Base-by-base conservation (phyloP, 2,888 invertebrate genomes). In the Nomada fucata region DNA sequence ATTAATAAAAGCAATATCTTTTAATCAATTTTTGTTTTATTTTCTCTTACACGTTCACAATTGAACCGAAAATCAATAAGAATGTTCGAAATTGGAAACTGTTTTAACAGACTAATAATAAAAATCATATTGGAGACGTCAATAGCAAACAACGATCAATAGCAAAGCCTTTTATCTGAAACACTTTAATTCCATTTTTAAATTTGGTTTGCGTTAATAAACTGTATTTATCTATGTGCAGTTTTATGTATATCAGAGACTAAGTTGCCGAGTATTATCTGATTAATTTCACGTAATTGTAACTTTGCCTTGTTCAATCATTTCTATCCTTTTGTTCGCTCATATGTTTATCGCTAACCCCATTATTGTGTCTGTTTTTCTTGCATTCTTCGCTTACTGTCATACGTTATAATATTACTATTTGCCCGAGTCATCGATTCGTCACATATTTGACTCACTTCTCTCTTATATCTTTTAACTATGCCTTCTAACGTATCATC, bases 211-310 rank as follows among this genome's bases (percentile, higher is more conserved):
- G 36, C 5, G 36, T 36, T 36, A 36, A 36, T 36, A 7, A 36
- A 36, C 29, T 29, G 29, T 5, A 29, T 29, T 29, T 5, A 29
- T 29, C 29, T 5, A 29, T 29, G 29, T 47, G 47, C 44, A 61
- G 47, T 63, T 60, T 61, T 53, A 53, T 42, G 55, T 55, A 44
- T 47, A 53, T 61, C 52, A 68, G 68, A 47, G 53, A 75, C 44
- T 20, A 52, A 72, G n/a, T 63, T 47, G 50, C 26, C 26, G 26
- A 26, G 23, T 61, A 55, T 23, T 7, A 44, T 29, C 9, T 44
- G 10, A 15, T 29, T 10, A 9, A 15, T 47, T 23, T 20, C 23
- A 9, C 20, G 18, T 26, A 1, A 23, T 36, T n/a, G 26, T 23
- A n/a, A 29, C 50, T 15, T 20, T 10, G 20, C 47, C 70, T 65